phyloP scores from a whole-genome alignment of 2,888 invertebrate species.

The Lissonota sp. region DNA sequence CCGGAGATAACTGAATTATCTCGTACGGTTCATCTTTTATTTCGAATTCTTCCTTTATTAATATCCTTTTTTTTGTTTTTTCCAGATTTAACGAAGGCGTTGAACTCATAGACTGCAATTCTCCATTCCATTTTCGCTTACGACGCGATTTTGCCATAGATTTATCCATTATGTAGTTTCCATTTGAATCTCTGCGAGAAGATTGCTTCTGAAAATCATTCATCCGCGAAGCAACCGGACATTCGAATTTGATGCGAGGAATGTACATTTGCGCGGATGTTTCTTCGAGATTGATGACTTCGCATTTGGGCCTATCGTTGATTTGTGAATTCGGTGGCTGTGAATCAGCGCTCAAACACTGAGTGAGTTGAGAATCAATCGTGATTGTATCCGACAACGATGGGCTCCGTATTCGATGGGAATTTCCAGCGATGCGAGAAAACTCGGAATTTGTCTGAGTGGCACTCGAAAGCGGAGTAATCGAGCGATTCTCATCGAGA shows the following conservation, averaged over 20 bases:
- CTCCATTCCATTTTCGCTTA: neutral
- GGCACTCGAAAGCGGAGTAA: neutral
- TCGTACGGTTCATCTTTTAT: neutral
- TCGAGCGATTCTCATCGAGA: neutral
- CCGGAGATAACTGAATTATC: neutral
- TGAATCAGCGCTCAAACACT: neutral
- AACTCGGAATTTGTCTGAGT: too few species aligned
- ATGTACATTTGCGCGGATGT: slow-evolving; percentile 2
- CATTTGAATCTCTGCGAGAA: neutral
- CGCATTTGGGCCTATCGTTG: neutral
- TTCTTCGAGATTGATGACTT: slow-evolving; percentile 9
- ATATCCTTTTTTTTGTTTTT: too few species aligned
- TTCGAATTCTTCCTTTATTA: too few species aligned
- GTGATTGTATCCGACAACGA: neutral
- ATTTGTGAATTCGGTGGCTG: neutral
- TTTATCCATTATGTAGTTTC: neutral
- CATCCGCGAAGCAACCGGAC: neutral
- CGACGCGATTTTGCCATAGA: neutral
- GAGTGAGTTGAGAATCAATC: slow-evolving; percentile 23
- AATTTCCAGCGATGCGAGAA: neutral
- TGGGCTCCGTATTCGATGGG: neutral
- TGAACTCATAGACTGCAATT: neutral
- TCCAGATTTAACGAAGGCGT: too few species aligned
- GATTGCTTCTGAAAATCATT: neutral
- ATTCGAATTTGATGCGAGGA: too few species aligned